Base-by-base conservation (phyloP, 1,140 invertebrate genomes). In the Tetragonula clypearis region DNA sequence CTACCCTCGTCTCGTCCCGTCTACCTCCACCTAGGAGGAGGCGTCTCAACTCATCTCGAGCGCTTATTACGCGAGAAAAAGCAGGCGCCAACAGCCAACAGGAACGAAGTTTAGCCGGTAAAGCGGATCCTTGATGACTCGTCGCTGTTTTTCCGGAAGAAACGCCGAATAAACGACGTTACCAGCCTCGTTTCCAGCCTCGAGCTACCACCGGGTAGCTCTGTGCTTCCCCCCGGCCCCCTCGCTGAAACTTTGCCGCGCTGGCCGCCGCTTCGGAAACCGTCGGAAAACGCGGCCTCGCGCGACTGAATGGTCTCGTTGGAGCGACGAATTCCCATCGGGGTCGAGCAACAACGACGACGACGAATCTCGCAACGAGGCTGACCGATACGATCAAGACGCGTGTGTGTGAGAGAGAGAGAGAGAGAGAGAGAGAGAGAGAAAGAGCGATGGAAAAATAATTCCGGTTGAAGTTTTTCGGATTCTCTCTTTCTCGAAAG, bases 41-140 rank as follows among this genome's bases (percentile, higher is more conserved):
- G 62, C n/a, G 62, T 65, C 14, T 35, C 15, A 79, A n/a, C 62
- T 86, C 65, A 30, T 69, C 73, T 71, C 84, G 56, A 35, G 62
- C 56, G 79, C 26, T 73, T 84, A 84, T 84, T 79, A 84, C 68
- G 65, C 55, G 26, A 49, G 49, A 35, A 35, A 35, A 78, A 65
- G 62, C 19, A 30, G 68, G 21, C 82, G 77, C 41, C 49, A 84
- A 79, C 68, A 41, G 5, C 49, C 49, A 23, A 65, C 35, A 35
- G 26, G 68, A 86, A 60, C 73, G 87, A 88, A 88, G 87, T 88
- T 89, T 89, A 87, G 81, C 74, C 72, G 58, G 75, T 81, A 88
- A 89, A 89, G 77, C 87, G 76, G 79, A 79, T 82, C 84, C 87
- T 88, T 86, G 87, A 88, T 86, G 87, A 88, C 87, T 86, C 87